A percentile compares a stretch with the other conserved stretches of the same genome.
phyloP scores from a whole-genome alignment of 2,797 vertebrate species.

The Lithobates pipiens region DNA sequence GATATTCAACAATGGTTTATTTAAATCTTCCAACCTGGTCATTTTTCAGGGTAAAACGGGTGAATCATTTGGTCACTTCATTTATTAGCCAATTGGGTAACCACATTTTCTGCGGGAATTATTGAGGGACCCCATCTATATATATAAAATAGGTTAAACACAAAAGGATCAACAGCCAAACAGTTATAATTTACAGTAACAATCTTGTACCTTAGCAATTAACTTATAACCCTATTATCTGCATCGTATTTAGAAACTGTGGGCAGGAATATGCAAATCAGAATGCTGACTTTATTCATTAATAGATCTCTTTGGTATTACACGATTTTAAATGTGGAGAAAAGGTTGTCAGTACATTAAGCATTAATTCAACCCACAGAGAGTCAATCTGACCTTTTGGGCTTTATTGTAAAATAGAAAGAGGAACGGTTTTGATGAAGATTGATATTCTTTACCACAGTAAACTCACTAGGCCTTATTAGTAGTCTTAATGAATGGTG shows the following conservation, averaged over 20 bases:
- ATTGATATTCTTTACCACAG: slow-evolving; percentile 28
- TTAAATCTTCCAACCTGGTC: too few species aligned
- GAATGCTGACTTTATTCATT: slow-evolving; percentile 24
- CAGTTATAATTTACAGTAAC: not conserved
- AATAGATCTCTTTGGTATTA: slow-evolving; percentile 20
- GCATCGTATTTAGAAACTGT: not conserved
- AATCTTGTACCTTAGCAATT: not conserved
- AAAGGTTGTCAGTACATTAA: slow-evolving; percentile 30
- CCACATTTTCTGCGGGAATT: not conserved
- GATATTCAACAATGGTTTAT: too few species aligned
- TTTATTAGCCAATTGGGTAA: not conserved
- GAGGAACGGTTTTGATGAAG: slow-evolving; percentile 33
- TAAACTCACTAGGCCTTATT: slow-evolving; percentile 42
- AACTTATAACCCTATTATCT: not conserved
- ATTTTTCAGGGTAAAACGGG: not conserved
- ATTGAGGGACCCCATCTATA: not conserved
- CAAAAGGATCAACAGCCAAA: not conserved
- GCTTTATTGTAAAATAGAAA: slow-evolving; percentile 32
- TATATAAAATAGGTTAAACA: not conserved
- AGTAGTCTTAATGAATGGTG: slow-evolving; percentile 31
- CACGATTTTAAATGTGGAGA: slow-evolving; percentile 16
- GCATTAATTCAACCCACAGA: slow-evolving; percentile 45
- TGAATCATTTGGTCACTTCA: not conserved
- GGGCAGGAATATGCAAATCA: slow-evolving; percentile 20
- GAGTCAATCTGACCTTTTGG: slow-evolving; percentile 49